Evolutionary conservation across 64 coral and sea anemone genomes (phyloP).

Genomic region (Trachythela sp.): DNA sequence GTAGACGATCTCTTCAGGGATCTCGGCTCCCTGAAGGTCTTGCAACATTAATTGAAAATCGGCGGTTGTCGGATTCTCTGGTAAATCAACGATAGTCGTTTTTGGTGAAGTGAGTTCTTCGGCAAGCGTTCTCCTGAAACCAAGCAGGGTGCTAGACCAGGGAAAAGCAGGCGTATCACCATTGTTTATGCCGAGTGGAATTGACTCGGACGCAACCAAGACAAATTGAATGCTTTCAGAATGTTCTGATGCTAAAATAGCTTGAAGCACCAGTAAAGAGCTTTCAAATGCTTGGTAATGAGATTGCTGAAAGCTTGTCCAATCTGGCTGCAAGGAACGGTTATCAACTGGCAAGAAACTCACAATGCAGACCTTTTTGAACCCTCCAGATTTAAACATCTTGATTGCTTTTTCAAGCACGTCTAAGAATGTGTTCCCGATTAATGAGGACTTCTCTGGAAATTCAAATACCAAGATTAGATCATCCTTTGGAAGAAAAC

Average conservation of each 20-base stretch:
- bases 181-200: background rate
- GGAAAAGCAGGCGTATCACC: background rate
- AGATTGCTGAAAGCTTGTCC: background rate
- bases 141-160: background rate
- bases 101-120: background rate
- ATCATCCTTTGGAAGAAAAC: background rate
- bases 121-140: background rate
- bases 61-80: background rate
- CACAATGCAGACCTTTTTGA: background rate
- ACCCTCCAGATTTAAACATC: background rate
- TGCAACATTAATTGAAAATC: background rate
- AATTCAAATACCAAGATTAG: background rate
- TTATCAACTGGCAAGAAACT: background rate
- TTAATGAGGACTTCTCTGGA: background rate
- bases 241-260: background rate
- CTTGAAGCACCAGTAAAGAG: background rate
- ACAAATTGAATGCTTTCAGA: background rate
- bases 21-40: background rate
- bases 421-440: background rate
- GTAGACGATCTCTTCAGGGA: background rate
- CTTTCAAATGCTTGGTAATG: background rate
- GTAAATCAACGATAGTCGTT: background rate
- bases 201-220: background rate
- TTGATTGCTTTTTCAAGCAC: background rate
- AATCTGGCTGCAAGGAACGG: background rate